These are phyloP conservation scores for Caenorhabditis brenneri DNA, from an alignment of 1,140 invertebrate species.

Conservation along the genomic window DNA sequence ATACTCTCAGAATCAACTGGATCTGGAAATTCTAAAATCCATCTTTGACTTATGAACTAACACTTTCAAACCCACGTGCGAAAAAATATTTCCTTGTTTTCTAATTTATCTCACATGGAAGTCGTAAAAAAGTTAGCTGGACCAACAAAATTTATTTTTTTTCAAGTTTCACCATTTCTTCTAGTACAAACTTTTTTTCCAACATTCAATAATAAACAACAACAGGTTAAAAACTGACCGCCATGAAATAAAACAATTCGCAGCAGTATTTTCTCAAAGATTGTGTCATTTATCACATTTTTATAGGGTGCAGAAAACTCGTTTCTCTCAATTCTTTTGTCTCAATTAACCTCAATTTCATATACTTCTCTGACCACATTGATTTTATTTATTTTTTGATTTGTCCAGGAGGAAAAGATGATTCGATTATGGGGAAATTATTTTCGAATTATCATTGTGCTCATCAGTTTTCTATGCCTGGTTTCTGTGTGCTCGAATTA, in stretches of 20 bases:
- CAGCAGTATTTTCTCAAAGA: neutral
- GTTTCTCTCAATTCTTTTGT: neutral
- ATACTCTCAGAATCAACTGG: too few relatives aligned
- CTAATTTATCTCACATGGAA: too few relatives aligned
- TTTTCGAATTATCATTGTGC: slow-evolving; percentile 32
- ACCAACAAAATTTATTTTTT: too few relatives aligned
- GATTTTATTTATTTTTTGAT: neutral
- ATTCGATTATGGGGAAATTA: slow-evolving; percentile 13
- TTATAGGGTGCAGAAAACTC: neutral
- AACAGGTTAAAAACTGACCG: neutral
- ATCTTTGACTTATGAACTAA: too few relatives aligned
- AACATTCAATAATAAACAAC: neutral
- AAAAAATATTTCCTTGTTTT: too few relatives aligned
- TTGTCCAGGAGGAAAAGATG: neutral
- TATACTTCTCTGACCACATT: neutral
- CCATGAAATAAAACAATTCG: neutral
- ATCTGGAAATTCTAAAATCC: too few relatives aligned
- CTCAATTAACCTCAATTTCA: neutral
- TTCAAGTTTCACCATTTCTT: too few relatives aligned
- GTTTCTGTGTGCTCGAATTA: slow-evolving; percentile 44
- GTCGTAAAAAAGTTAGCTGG: too few relatives aligned
- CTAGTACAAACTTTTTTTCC: too few relatives aligned
- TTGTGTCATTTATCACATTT: neutral
- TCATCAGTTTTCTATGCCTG: slow-evolving; percentile 30
- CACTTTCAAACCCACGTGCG: too few relatives aligned